Conservation (phyloP, 2,113 vertebrate species). For the Carettochelys insculpta region DNA sequence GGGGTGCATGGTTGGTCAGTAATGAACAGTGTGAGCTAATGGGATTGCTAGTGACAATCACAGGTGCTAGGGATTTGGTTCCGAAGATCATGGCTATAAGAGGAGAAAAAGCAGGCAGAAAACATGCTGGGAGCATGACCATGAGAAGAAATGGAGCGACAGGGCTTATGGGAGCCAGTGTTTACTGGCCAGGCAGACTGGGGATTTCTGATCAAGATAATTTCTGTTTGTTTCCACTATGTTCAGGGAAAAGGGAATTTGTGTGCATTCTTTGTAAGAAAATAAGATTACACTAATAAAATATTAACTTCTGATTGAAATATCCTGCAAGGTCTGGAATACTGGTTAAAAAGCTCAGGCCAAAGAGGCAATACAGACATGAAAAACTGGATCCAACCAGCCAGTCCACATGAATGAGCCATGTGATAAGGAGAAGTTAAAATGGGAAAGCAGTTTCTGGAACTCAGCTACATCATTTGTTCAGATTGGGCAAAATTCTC, state of each 20-base stretch:
- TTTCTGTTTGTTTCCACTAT: not conserved
- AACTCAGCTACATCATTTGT: not conserved
- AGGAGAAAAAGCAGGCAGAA: not conserved
- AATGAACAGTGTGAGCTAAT: not conserved
- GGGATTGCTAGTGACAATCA: not conserved
- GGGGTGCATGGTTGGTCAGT: not conserved
- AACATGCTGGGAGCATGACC: rapidly evolving
- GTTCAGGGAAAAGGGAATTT: not conserved
- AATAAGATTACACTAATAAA: not conserved
- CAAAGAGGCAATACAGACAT: not conserved
- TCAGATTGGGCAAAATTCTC: not conserved
- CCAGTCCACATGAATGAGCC: not conserved
- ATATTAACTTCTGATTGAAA: not conserved
- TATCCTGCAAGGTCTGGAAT: not conserved
- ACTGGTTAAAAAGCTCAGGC: not conserved
- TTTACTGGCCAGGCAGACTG: not conserved
- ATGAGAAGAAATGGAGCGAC: not conserved
- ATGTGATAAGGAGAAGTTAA: not conserved
- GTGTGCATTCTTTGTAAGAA: not conserved
- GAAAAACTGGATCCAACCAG: not conserved
- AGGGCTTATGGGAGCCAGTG: not conserved
- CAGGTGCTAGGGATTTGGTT: not conserved
- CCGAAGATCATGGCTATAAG: not conserved
- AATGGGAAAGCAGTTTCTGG: not conserved
- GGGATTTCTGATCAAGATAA: not conserved